Base-by-base conservation (phyloP, 2,797 vertebrate species). In the Micrastur ruficollis region DNA sequence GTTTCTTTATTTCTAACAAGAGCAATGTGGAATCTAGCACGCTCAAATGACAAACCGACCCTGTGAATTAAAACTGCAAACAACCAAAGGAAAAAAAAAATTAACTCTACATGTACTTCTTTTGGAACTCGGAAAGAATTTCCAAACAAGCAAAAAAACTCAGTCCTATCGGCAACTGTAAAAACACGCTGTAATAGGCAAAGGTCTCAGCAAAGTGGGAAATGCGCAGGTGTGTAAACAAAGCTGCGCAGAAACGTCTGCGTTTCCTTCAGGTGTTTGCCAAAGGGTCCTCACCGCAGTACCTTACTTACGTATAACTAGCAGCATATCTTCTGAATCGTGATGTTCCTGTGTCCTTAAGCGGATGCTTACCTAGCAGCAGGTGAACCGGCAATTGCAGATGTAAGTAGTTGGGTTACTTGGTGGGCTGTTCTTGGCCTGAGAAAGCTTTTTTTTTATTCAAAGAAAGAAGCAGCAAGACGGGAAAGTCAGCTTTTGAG, bases 191-290 rank as follows among this genome's bases (percentile, higher is more conserved):
- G 1, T 2, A 20, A 16, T 1, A 47, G 36, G 40, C 63, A 86
- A 82, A 63, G 68, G 59, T 81, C 90, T 82, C 36, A 26, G 85
- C 31, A 44, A 88, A 67, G 56, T 38, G 68, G 72, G 68, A 93
- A 91, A 56, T 46, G 52, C 79, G 59, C 5, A 76, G 53, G 47
- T 67, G 26, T 46, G 65, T 31, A 85, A 94, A 93, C 63, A 91
- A 44, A 83, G 52, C 36, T 5, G 23, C 71, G 44, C 44, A 93
- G 72, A 70, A 90, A 63, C 0, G 11, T 8, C n/a, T 7, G 65
- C 1, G 3, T 36, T 49, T 76, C 87, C 62, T 68, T 71, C n/a
- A 12, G 29, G 8, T 85, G 78, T 80, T 82, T 86, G 58, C 53
- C 74, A 38, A 26, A 23, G 56, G 14, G 15, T 5, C 13, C 0